phyloP scores from a whole-genome alignment of 2,797 vertebrate species.

The Neosilurus hyrtlii region DNA sequence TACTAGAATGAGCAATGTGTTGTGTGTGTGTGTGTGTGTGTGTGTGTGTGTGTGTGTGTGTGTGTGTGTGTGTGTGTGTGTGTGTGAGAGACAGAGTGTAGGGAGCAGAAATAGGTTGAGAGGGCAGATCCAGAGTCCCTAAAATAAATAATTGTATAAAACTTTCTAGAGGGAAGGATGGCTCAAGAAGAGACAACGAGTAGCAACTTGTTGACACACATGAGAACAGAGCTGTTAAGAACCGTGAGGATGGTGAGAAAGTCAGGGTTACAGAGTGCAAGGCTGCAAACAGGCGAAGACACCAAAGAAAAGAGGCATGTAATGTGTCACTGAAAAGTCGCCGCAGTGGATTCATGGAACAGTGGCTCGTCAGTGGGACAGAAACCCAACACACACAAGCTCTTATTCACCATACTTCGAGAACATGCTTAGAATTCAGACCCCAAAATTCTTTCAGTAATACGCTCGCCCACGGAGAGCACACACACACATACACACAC shows the following conservation, averaged over 20 bases:
- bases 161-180: constrained; percentile 24
- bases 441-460: constrained; percentile 38
- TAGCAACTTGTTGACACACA: constrained; percentile 11
- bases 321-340: constrained; percentile 47
- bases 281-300: constrained; percentile 35
- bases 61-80: too few relatives aligned
- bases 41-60: too few relatives aligned
- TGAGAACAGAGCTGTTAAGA: constrained; percentile 43
- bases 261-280: constrained; percentile 51
- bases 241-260: constrained; percentile 53
- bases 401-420: constrained; percentile 41
- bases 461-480: constrained; percentile 34
- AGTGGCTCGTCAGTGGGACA: constrained; percentile 44
- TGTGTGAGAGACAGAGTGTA: too few relatives aligned
- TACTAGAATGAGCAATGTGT: not conserved
- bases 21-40: too few relatives aligned
- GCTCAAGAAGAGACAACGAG: constrained; percentile 22
- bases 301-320: constrained; percentile 39
- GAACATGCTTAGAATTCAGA: constrained; percentile 47
- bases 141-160: constrained; percentile 3
- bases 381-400: constrained; percentile 39
- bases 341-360: constrained; percentile 45
- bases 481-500: constrained; percentile 21
- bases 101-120: not conserved
- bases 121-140: not conserved